Percentiles rank a stretch among this genome's conserved stretches.
phyloP scores from a whole-genome alignment of 2,797 vertebrate genomes.

The Ctenosaura bakeri region DNA sequence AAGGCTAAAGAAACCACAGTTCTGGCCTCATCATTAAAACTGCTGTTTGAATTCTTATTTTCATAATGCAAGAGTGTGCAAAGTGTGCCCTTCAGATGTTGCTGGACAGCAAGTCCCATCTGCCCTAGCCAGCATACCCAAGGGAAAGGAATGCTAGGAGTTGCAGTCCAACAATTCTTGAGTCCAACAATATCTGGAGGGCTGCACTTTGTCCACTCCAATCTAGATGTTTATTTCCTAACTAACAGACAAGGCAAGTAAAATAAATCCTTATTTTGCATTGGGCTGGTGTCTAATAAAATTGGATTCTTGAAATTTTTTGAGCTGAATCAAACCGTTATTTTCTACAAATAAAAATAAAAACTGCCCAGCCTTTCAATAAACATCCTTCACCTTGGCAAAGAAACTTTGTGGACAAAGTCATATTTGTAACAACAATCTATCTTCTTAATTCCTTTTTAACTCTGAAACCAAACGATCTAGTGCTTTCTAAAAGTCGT shows the following conservation, averaged over 20 bases:
- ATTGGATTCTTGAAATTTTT: constrained; percentile 5
- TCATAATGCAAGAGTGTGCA: too few species aligned
- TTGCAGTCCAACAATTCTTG: too few species aligned
- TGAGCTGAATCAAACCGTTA: accelerated
- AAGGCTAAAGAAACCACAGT: background rate
- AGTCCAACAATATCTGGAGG: too few species aligned
- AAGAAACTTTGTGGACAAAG: background rate
- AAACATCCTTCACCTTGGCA: constrained; percentile 3
- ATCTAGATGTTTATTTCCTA: background rate
- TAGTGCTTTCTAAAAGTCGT: constrained; percentile 12
- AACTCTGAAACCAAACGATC: constrained; percentile 40
- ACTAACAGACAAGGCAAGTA: background rate
- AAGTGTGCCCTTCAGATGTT: too few species aligned
- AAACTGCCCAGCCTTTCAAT: constrained; percentile 19
- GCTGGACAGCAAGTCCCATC: too few species aligned
- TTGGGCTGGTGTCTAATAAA: background rate
- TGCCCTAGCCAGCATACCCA: too few species aligned
- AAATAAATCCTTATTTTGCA: background rate
- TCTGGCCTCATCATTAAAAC: background rate
- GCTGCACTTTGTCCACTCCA: too few species aligned
- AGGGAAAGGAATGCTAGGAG: too few species aligned
- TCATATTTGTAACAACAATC: background rate
- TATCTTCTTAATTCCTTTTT: background rate
- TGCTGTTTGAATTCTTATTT: background rate
- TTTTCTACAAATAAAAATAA: background rate